Evolutionary conservation across 2,113 vertebrate genomes (phyloP).

Genomic region (Melanerpes aurifrons): DNA sequence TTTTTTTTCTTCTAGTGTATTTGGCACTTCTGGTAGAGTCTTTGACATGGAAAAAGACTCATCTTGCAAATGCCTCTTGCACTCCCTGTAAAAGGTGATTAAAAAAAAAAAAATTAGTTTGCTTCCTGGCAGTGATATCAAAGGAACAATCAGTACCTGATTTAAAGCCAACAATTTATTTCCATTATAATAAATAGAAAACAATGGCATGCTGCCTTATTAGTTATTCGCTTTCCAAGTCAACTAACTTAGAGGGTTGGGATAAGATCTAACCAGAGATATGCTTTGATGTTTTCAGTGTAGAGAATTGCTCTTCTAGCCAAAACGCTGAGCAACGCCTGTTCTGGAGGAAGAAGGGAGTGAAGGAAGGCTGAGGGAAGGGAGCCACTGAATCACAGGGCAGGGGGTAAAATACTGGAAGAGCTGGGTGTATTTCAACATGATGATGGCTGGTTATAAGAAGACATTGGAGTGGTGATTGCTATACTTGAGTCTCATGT

Average conservation of each 20-base stretch:
- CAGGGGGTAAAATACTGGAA: neutral
- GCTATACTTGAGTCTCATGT: neutral
- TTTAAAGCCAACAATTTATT: constrained; percentile 58
- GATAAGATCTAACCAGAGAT: constrained; percentile 60
- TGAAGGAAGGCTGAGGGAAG: neutral
- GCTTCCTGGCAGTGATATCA: constrained; percentile 73
- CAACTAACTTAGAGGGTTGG: neutral
- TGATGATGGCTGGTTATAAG: neutral
- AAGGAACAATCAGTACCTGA: constrained; percentile 62
- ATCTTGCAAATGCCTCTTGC: constrained; percentile 54
- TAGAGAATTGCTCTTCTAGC: constrained; percentile 1
- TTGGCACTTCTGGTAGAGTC: constrained; percentile 11
- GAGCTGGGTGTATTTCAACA: neutral
- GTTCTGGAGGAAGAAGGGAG: neutral
- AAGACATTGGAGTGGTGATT: neutral
- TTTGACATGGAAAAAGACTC: constrained; percentile 47
- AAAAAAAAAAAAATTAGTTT: neutral
- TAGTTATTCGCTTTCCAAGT: constrained; percentile 50
- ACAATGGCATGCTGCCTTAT: constrained; percentile 56
- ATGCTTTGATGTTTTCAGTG: constrained; percentile 52
- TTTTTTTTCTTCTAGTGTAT: neutral
- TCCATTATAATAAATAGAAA: constrained; percentile 69
- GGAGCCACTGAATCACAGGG: neutral
- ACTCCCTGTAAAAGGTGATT: constrained; percentile 47
- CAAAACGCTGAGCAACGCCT: neutral